Conservation (phyloP, 2,888 invertebrate genomes). For the Hypercompe scribonia region DNA sequence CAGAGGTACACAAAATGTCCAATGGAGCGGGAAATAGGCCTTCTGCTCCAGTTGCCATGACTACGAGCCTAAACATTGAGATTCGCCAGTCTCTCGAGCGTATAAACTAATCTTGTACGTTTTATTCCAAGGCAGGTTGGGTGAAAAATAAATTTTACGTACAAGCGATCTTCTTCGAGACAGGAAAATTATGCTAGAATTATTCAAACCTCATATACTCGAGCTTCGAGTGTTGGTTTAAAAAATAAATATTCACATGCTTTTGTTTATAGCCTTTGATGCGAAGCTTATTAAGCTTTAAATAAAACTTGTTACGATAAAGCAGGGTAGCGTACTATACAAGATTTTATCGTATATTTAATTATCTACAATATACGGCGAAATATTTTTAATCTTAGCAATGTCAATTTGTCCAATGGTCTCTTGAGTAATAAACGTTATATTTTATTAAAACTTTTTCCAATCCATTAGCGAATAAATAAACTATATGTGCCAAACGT, state of each 20-base stretch:
- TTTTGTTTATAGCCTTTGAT: constrained; percentile 33
- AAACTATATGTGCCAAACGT: constrained; percentile 29
- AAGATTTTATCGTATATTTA: constrained; percentile 13
- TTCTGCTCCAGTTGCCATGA: constrained; percentile 78
- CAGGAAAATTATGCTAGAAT: constrained; percentile 64
- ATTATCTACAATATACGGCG: constrained; percentile 1
- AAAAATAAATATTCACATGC: constrained; percentile 43
- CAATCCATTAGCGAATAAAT: constrained; percentile 50
- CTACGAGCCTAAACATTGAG: constrained; percentile 70
- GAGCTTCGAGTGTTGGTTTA: constrained; percentile 40
- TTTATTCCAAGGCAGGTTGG: constrained; percentile 63
- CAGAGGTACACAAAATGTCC: constrained; percentile 70
- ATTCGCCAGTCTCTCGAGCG: constrained; percentile 50
- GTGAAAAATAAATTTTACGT: constrained; percentile 76
- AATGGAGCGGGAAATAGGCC: constrained; percentile 80
- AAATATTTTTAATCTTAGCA: constrained; percentile 44
- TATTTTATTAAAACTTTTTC: constrained; percentile 51
- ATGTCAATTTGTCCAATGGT: constrained; percentile 43
- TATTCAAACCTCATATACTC: constrained; percentile 59
- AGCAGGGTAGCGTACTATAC: constrained; percentile 8
- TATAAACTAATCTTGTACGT: constrained; percentile 72
- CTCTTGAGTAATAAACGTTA: constrained; percentile 42
- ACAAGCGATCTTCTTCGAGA: constrained; percentile 54
- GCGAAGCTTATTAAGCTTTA: constrained; percentile 18
- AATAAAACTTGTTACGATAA: constrained; percentile 13